Base-by-base conservation (phyloP, 1,140 invertebrate species). In the Bombus confusus region DNA sequence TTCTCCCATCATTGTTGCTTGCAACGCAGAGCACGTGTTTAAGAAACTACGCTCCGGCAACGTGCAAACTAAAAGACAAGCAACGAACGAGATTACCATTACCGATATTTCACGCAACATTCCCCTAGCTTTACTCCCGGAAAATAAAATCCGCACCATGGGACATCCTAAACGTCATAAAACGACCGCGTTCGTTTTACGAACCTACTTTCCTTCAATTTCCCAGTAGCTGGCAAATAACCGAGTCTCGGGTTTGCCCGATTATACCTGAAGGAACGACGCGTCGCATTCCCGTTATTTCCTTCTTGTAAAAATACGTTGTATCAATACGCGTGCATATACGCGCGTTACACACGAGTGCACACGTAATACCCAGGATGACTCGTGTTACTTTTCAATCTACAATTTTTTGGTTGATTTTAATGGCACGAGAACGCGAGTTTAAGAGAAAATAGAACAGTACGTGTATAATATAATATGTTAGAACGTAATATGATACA, bases 201-300 rank as follows among this genome's bases (percentile, higher is more conserved):
- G 31, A 52, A 74, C 43, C n/a, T 43, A 75, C 43, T 34, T 52
- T 25, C 52, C 41, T 76, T 76, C 34, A 76, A 76, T 76, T 76
- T 39, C 34, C 25, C 74, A 25, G 31, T 25, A 57, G 34, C 52
- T 39, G 74, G 25, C 31, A 59, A 59, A 64, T 62, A 77, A 77
- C 15, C 28, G 28, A 2, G 4, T 31, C 64, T 18, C 3, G 39
- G 22, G n/a, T 34, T 31, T 25, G 18, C 31, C 9, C 72, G 72
- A 47, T 47, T 74, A 52, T 52, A 31, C 41, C n/a, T 34, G 10
- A 74, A 74, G 43, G 18, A 74, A 74, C 41, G 72, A 34, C 71
- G 10, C 37, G 41, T 28, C 59, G n/a, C 34, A 37, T 39, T 39
- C 34, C 12, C 25, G 10, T 71, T 71, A 71, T 39, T 39, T 71